Evolutionary conservation across 2,888 invertebrate species (phyloP).

Genomic region (Thecocarcelia acutangulata): DNA sequence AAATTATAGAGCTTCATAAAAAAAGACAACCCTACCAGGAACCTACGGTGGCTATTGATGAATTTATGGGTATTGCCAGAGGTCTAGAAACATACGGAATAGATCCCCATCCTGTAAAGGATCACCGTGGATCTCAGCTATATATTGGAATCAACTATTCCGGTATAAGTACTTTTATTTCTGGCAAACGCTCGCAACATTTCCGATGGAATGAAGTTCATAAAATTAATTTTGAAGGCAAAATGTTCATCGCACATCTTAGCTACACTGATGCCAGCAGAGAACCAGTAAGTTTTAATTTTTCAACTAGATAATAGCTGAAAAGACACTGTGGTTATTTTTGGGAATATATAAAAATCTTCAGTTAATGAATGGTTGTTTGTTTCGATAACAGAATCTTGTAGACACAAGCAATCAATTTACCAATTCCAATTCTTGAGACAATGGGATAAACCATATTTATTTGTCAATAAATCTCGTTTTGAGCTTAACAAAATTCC

Average conservation of each 20-base stretch:
- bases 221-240: conserved; percentile 97
- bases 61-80: conserved; percentile 95
- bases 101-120: conserved; percentile 99
- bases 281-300: conserved; percentile 77
- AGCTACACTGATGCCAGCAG: conserved; percentile 92
- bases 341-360: too few relatives aligned
- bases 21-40: conserved; percentile 92
- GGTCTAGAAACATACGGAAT: conserved; percentile 98
- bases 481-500: too few relatives aligned
- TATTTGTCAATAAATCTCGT: too few relatives aligned
- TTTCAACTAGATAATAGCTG: background rate
- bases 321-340: too few relatives aligned
- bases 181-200: conserved; percentile 94
- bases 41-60: conserved; percentile 92
- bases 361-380: too few relatives aligned
- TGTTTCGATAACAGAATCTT: too few relatives aligned
- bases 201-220: conserved; percentile 98
- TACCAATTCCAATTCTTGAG: too few relatives aligned
- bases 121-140: conserved; percentile 94
- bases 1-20: conserved; percentile 95
- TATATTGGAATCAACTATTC: conserved; percentile 97
- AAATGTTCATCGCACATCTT: conserved; percentile 98
- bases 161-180: conserved; percentile 97
- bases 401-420: too few relatives aligned
- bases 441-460: too few relatives aligned